Evolutionary conservation across 2,888 invertebrate species (phyloP).

Genomic region (Caenorhabditis sp.): DNA sequence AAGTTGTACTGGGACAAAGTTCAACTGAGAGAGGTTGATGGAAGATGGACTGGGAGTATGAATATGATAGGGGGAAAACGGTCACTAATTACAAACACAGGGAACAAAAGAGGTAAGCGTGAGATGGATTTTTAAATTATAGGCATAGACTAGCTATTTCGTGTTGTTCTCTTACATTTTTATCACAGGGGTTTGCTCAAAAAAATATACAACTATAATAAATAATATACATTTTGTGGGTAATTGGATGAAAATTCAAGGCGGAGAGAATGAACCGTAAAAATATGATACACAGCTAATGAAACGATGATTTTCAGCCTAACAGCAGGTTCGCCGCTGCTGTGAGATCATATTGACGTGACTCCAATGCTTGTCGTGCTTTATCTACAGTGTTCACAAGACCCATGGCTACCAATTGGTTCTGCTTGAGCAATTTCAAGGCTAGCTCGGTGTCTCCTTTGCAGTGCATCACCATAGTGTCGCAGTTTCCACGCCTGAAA

Average conservation of each 20-base stretch:
- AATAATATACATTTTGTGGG: not conserved
- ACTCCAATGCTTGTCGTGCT: conserved; percentile 44
- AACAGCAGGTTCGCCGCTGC: conserved; percentile 58
- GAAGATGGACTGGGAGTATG: conserved; percentile 2
- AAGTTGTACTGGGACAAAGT: conserved; percentile 29
- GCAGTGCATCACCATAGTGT: conserved; percentile 69
- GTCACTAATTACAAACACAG: conserved; percentile 47
- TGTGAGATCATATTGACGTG: conserved; percentile 53
- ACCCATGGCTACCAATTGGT: conserved; percentile 62
- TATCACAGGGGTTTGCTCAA: conserved; percentile 14
- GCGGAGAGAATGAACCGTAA: not conserved
- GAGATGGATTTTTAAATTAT: conserved; percentile 14
- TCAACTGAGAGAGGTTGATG: conserved; percentile 24
- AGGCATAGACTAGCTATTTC: not conserved
- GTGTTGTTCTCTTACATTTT: conserved; percentile 8
- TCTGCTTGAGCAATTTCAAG: conserved; percentile 70
- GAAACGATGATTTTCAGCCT: conserved; percentile 19
- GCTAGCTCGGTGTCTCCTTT: conserved; percentile 70
- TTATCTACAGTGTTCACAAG: not conserved
- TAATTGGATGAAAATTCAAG: not conserved
- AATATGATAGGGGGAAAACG: conserved; percentile 14
- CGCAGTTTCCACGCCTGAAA: conserved; percentile 71
- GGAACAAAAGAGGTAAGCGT: not conserved
- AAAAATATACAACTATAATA: not conserved
- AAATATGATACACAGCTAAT: not conserved